phyloP scores from a whole-genome alignment of 2,113 vertebrate species.

The Python bivittatus region DNA sequence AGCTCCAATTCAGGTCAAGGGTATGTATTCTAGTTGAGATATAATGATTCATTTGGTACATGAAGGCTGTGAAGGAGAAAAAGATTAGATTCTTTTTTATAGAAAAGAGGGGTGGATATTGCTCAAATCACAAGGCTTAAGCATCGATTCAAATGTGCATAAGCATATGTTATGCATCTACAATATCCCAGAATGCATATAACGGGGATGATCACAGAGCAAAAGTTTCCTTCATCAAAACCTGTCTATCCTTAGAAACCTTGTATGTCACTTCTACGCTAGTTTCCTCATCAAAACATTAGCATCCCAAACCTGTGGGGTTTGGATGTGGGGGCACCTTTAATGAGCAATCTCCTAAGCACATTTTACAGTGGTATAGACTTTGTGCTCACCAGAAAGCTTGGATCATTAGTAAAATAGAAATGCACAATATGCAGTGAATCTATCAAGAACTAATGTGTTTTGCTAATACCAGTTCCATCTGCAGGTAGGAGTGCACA shows the following conservation, averaged over 20 bases:
- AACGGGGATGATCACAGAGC: neutral
- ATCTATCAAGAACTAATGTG: neutral
- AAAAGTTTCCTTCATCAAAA: neutral
- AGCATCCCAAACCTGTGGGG: neutral
- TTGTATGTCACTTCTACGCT: neutral
- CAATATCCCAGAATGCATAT: neutral
- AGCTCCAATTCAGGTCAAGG: slow-evolving; percentile 7
- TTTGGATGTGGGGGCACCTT: neutral
- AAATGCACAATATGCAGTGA: neutral
- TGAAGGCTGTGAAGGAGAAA: neutral
- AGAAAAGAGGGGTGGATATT: neutral
- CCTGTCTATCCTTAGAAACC: neutral
- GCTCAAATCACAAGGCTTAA: neutral
- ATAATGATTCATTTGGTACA: slow-evolving; percentile 4
- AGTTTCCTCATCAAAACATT: neutral
- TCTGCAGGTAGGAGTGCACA: neutral
- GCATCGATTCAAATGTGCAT: neutral
- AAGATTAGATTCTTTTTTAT: neutral
- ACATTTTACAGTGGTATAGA: neutral
- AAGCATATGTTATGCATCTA: neutral
- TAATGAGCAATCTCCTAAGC: neutral
- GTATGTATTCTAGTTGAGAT: neutral
- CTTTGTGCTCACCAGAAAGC: neutral
- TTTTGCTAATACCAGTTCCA: neutral
- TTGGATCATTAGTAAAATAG: neutral